Evolutionary conservation across 1,140 invertebrate genomes (phyloP).

Genomic region (Aradophagus sp.): DNA sequence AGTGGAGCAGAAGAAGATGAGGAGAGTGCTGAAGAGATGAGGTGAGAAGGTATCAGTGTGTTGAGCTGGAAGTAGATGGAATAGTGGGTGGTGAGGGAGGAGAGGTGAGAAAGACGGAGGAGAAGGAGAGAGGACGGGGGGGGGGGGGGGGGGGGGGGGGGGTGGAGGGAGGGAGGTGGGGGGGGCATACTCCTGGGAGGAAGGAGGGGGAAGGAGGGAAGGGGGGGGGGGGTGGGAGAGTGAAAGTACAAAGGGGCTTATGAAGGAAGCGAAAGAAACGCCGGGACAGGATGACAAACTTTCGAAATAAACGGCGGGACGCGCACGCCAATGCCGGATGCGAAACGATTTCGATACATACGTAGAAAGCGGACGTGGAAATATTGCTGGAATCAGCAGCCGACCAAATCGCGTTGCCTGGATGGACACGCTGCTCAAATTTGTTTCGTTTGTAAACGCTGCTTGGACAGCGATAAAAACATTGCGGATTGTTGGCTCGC

Average conservation of each 20-base stretch:
- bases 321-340: slow-evolving; percentile 35
- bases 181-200: too few species aligned
- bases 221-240: too few species aligned
- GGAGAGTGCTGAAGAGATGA: too few species aligned
- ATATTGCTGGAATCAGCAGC: slow-evolving; percentile 43
- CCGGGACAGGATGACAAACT: slow-evolving; percentile 48
- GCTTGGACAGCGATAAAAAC: slow-evolving; percentile 22
- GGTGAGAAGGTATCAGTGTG: too few species aligned
- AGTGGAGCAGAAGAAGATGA: too few species aligned
- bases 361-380: slow-evolving; percentile 33
- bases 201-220: too few species aligned
- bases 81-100: too few species aligned
- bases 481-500: slow-evolving; percentile 12
- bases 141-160: too few species aligned
- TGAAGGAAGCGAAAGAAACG: slow-evolving; percentile 52
- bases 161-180: too few species aligned
- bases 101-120: too few species aligned
- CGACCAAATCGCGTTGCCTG: slow-evolving; percentile 18
- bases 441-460: slow-evolving; percentile 32
- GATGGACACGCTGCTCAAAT: slow-evolving; percentile 31
- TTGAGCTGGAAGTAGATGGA: too few species aligned
- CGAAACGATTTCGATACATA: slow-evolving; percentile 53
- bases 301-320: slow-evolving; percentile 42
- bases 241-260: slow-evolving; percentile 39
- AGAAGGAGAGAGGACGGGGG: too few species aligned